Percentiles rank a stretch among this genome's conserved stretches.
Conservation (phyloP, 2,888 invertebrate genomes). For the Clistopyga incitator region DNA sequence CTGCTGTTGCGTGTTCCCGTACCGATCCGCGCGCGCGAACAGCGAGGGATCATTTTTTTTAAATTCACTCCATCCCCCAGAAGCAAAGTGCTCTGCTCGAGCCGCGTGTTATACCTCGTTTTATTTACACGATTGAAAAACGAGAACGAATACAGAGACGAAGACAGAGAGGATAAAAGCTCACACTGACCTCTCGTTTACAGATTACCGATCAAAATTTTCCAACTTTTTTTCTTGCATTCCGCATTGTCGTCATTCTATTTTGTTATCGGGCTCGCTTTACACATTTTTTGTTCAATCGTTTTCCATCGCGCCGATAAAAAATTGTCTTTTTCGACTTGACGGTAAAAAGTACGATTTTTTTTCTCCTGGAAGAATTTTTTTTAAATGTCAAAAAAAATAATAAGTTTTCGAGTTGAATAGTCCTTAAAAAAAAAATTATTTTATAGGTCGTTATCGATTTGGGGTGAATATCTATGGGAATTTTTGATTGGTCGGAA, state of each 20-base stretch:
- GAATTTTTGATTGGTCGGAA: too few relatives aligned
- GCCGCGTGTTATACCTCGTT: constrained; percentile 46
- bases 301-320: neutral
- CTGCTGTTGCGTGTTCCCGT: constrained; percentile 16
- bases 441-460: too few relatives aligned
- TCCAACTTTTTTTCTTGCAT: constrained; percentile 7
- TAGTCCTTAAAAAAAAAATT: too few relatives aligned
- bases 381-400: too few relatives aligned
- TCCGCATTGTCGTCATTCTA: neutral
- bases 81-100: constrained; percentile 13
- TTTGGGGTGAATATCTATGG: too few relatives aligned
- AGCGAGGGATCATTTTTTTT: constrained; percentile 43
- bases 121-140: constrained; percentile 57
- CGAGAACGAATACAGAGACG: constrained; percentile 19
- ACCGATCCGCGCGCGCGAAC: constrained; percentile 20
- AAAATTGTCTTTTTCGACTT: neutral
- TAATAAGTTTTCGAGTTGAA: too few relatives aligned
- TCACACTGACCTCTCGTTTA: constrained; percentile 44
- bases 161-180: constrained; percentile 24
- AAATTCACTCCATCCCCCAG: constrained; percentile 45
- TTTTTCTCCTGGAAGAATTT: too few relatives aligned
- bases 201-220: constrained; percentile 29
- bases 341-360: too few relatives aligned
- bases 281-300: neutral
- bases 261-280: neutral